Conservation (phyloP, 2,888 invertebrate genomes). For the Nemotelus pantherinus region DNA sequence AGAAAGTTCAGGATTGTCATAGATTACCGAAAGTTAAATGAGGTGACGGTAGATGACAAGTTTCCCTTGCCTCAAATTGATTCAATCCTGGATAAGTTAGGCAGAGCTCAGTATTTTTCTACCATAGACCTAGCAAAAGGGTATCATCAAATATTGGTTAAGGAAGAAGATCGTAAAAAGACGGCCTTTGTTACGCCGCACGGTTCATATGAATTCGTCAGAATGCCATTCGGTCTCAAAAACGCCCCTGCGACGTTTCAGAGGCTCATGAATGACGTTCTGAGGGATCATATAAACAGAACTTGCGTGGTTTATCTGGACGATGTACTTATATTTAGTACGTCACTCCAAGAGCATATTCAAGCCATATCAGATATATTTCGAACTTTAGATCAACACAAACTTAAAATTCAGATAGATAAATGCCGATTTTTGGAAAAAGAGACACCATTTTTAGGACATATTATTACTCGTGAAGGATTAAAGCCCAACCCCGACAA, state of each 20-base stretch:
- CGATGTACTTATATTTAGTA: conserved; percentile 27
- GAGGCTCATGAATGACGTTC: conserved; percentile 44
- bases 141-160: not conserved
- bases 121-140: not conserved
- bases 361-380: conserved; percentile 19
- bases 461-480: conserved; percentile 26
- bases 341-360: not conserved
- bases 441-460: conserved; percentile 22
- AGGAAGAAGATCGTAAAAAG: conserved; percentile 40
- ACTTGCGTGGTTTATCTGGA: conserved; percentile 27
- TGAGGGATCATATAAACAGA: conserved; percentile 7
- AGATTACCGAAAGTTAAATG: conserved; percentile 47
- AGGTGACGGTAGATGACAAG: conserved; percentile 45
- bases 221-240: no score
- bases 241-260: not conserved
- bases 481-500: conserved; percentile 40
- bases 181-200: conserved; percentile 46
- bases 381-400: no score
- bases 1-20: conserved; percentile 41
- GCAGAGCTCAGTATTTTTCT: conserved; percentile 23
- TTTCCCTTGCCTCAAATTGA: conserved; percentile 11
- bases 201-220: not conserved
- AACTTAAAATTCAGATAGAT: conserved; percentile 10
- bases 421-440: conserved; percentile 40
- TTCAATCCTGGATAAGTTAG: conserved; percentile 4